Evolutionary conservation across 2,888 invertebrate genomes (phyloP).

Genomic region (Argyresthia goedartella): DNA sequence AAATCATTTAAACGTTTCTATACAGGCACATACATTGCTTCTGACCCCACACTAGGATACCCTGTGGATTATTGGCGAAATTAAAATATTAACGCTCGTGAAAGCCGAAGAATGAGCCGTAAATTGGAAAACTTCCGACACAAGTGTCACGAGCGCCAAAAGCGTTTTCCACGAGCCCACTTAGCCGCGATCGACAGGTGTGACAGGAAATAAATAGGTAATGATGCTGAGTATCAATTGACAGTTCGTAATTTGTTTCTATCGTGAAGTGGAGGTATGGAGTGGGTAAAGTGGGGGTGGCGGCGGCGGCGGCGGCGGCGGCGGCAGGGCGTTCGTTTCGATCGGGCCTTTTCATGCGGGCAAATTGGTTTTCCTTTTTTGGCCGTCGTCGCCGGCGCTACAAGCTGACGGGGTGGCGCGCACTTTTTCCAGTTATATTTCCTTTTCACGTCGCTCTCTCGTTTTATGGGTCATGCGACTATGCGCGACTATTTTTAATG

Average conservation of each 20-base stretch:
- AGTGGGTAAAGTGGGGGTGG: slow-evolving; percentile 60
- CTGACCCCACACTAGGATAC: no score
- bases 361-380: slow-evolving; percentile 67
- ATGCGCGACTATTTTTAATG: slow-evolving; percentile 69
- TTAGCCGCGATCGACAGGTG: slow-evolving; percentile 45
- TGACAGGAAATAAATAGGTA: slow-evolving; percentile 45
- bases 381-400: slow-evolving; percentile 39
- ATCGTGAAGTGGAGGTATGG: slow-evolving; percentile 60
- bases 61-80: slow-evolving; percentile 21
- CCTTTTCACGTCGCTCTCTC: slow-evolving; percentile 59
- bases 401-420: slow-evolving; percentile 51
- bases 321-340: slow-evolving; percentile 10
- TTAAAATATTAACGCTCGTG: slow-evolving; percentile 6
- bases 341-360: slow-evolving; percentile 66
- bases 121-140: slow-evolving; percentile 50
- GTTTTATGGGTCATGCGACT: slow-evolving; percentile 70
- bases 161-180: slow-evolving; percentile 47
- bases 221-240: slow-evolving; percentile 17
- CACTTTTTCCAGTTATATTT: slow-evolving; percentile 53
- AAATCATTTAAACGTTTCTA: no score
- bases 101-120: no score
- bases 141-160: slow-evolving; percentile 19
- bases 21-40: no score
- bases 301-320: not conserved
- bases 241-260: slow-evolving; percentile 67